Evolutionary conservation across 35 echinoderm and acorn worm genomes (phyloP).

Genomic region (Apostichopus californicus): DNA sequence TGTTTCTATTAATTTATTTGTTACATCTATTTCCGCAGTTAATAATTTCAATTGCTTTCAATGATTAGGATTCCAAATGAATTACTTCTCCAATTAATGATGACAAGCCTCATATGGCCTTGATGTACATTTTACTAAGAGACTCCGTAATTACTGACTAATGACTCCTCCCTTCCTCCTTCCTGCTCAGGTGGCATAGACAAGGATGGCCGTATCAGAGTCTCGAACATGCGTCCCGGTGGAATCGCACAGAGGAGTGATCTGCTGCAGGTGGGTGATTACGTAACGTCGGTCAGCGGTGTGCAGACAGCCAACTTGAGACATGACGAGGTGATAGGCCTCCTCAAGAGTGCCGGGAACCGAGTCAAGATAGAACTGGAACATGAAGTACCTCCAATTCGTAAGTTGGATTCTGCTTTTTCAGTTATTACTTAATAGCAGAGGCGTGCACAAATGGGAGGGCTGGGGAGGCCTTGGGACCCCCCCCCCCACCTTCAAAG

Average conservation of each 20-base stretch:
- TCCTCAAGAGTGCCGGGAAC: conserved; percentile 84
- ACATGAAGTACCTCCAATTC: conserved; percentile 80
- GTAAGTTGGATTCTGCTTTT: conserved; percentile 46
- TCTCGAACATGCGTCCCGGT: conserved; percentile 95
- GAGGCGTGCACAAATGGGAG: no score
- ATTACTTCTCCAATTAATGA: no score
- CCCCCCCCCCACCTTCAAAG: no score
- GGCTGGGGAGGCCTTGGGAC: no score
- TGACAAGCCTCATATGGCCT: no score
- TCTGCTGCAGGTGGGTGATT: conserved; percentile 66
- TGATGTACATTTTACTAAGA: not conserved
- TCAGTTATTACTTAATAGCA: no score
- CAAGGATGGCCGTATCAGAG: conserved; percentile 91
- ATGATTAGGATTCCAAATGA: no score
- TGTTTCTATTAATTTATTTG: no score
- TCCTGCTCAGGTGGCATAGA: conserved; percentile 81
- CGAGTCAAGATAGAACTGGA: conserved; percentile 83
- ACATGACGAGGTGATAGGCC: conserved; percentile 94
- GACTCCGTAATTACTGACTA: not conserved
- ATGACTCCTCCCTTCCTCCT: not conserved
- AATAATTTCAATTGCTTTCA: no score
- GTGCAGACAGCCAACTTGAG: conserved; percentile 77
- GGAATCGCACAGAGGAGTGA: conserved; percentile 95
- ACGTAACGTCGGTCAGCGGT: conserved; percentile 81
- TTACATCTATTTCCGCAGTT: no score